phyloP scores from a whole-genome alignment of 1,140 invertebrate species.

The Latrodectus geometricus region DNA sequence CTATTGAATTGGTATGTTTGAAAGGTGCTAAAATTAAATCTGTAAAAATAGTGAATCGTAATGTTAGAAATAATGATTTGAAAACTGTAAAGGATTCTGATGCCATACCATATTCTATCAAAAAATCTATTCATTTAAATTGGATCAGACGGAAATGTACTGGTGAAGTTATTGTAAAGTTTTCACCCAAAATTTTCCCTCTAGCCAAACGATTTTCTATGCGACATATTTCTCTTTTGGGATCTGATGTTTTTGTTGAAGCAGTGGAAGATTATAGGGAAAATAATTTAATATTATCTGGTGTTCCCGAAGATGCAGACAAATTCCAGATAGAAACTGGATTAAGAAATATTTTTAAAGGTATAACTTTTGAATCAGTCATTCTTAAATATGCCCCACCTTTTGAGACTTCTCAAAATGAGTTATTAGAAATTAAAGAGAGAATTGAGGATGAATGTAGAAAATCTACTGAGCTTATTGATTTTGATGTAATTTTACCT shows the following conservation, averaged over 20 bases:
- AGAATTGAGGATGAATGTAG: slow-evolving; percentile 5
- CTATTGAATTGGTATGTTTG: slow-evolving; percentile 30
- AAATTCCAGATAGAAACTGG: slow-evolving; percentile 2
- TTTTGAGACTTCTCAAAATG: slow-evolving; percentile 41
- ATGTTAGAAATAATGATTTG: background rate
- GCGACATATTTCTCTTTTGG: slow-evolving; percentile 3
- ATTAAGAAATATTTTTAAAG: slow-evolving; percentile 12
- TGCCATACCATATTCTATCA: background rate
- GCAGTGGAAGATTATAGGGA: background rate
- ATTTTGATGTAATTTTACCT: slow-evolving; percentile 34
- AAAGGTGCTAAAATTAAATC: slow-evolving; percentile 26
- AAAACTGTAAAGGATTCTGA: background rate
- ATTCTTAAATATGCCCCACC: slow-evolving; percentile 13
- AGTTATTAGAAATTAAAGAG: slow-evolving; percentile 11
- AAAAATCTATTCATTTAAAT: slow-evolving; percentile 36
- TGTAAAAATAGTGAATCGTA: background rate
- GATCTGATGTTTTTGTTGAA: slow-evolving; percentile 9
- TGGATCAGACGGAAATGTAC: slow-evolving; percentile 31
- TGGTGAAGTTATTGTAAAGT: slow-evolving; percentile 15
- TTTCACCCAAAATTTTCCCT: background rate
- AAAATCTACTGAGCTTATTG: background rate
- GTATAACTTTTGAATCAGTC: background rate
- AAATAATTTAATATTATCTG: slow-evolving; percentile 26
- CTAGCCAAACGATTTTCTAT: slow-evolving; percentile 2
- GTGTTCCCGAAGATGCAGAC: slow-evolving; percentile 14